Percentiles rank a stretch among this genome's conserved stretches.
phyloP scores from a whole-genome alignment of 1,140 invertebrate species.

The Bombus polaris region DNA sequence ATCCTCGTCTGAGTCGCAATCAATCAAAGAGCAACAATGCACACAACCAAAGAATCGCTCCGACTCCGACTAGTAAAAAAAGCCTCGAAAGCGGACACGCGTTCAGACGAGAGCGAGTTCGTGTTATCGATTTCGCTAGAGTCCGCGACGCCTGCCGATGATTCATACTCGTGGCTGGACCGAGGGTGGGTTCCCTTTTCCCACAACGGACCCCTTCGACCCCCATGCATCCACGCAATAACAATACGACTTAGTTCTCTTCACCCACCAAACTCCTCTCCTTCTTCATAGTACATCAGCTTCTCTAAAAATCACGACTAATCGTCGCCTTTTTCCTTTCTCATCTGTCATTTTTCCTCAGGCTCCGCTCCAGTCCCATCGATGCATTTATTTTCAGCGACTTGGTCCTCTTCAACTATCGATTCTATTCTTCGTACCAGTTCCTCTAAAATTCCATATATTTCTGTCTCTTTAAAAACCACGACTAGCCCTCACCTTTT shows the following conservation, averaged over 20 bases:
- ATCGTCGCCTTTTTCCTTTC: not conserved
- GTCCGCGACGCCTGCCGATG: constrained; percentile 78
- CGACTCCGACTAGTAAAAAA: constrained; percentile 27
- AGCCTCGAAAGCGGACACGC: constrained; percentile 56
- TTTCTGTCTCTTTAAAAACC: too few relatives aligned
- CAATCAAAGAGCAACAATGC: constrained; percentile 48
- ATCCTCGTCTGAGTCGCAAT: constrained; percentile 1
- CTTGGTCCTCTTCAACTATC: too few relatives aligned
- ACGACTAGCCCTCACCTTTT: too few relatives aligned
- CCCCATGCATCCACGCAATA: constrained; percentile 52
- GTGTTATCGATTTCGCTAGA: constrained; percentile 78
- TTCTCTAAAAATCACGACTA: not conserved
- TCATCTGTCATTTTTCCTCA: too few relatives aligned
- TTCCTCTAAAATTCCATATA: too few relatives aligned
- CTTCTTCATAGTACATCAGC: not conserved
- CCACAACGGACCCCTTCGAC: constrained; percentile 67
- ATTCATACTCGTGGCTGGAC: constrained; percentile 77
- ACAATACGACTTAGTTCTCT: constrained; percentile 70
- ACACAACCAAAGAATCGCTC: constrained; percentile 11
- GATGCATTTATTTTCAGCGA: too few relatives aligned
- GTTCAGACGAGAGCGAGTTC: constrained; percentile 39
- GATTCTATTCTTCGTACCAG: too few relatives aligned
- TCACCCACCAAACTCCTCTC: not conserved
- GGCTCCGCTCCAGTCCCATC: too few relatives aligned
- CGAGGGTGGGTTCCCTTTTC: constrained; percentile 75